Evolutionary conservation across 2,797 vertebrate genomes (phyloP).

Genomic region (Siniperca undulata): DNA sequence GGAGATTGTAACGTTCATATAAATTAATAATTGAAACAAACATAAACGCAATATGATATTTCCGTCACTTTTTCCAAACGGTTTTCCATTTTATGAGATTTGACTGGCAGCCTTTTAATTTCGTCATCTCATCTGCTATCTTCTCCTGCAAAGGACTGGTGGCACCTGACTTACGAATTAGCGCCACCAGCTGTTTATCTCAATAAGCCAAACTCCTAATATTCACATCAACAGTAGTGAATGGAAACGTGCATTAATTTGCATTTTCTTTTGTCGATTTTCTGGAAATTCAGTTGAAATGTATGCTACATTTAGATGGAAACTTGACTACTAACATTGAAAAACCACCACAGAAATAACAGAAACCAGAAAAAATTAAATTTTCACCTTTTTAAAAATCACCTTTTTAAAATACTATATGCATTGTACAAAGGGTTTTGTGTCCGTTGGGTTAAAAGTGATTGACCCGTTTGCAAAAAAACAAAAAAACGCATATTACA

Average conservation of each 20-base stretch:
- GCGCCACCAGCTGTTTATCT: neutral
- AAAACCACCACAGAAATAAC: neutral
- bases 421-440: neutral
- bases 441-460: neutral
- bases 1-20: neutral
- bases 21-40: neutral
- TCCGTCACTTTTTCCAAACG: neutral
- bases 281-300: neutral
- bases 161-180: neutral
- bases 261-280: neutral
- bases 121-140: neutral
- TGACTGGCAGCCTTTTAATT: neutral
- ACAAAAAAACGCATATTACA: slow-evolving; percentile 1
- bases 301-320: neutral
- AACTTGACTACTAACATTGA: neutral
- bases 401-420: neutral
- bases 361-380: too few species aligned
- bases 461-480: slow-evolving; percentile 14
- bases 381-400: neutral
- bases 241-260: neutral
- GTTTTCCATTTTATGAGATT: neutral
- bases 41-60: neutral
- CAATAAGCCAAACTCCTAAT: neutral
- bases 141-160: neutral
- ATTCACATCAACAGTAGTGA: neutral